Conservation (phyloP, 2,888 invertebrate species). For the Macrosoma leucophasiata region DNA sequence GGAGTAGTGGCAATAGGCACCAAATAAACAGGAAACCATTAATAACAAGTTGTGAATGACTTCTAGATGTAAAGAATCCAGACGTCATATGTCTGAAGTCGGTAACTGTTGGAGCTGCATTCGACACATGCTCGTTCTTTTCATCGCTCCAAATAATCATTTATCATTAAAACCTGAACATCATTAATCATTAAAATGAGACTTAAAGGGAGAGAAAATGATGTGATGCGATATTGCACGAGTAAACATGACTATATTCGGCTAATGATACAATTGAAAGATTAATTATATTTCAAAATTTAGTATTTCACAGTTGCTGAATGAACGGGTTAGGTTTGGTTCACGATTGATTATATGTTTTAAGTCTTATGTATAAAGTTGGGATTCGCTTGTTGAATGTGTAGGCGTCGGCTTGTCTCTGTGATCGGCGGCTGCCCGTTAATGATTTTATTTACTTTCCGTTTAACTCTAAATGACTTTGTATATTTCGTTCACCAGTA, state of each 20-base stretch:
- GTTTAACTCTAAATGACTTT: slow-evolving; percentile 38
- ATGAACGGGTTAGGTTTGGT: slow-evolving; percentile 38
- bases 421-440: slow-evolving; percentile 31
- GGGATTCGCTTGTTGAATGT: slow-evolving; percentile 23
- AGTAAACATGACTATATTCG: slow-evolving; percentile 57
- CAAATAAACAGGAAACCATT: no score
- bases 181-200: slow-evolving; percentile 71
- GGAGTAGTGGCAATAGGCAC: no score
- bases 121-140: slow-evolving; percentile 61
- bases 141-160: slow-evolving; percentile 57
- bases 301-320: slow-evolving; percentile 47
- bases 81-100: slow-evolving; percentile 58
- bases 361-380: slow-evolving; percentile 23
- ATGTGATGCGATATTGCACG: slow-evolving; percentile 54
- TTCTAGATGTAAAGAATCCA: slow-evolving; percentile 56
- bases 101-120: slow-evolving; percentile 38
- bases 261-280: slow-evolving; percentile 69
- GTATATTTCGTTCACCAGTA: slow-evolving; percentile 39
- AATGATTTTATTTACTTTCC: slow-evolving; percentile 33
- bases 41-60: slow-evolving; percentile 65
- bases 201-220: slow-evolving; percentile 74
- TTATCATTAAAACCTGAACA: slow-evolving; percentile 55
- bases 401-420: slow-evolving; percentile 50
- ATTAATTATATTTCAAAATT: slow-evolving; percentile 58
- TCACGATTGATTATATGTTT: slow-evolving; percentile 14